Base-by-base conservation (phyloP, 2,113 vertebrate genomes). In the Ardeotis arabs region DNA sequence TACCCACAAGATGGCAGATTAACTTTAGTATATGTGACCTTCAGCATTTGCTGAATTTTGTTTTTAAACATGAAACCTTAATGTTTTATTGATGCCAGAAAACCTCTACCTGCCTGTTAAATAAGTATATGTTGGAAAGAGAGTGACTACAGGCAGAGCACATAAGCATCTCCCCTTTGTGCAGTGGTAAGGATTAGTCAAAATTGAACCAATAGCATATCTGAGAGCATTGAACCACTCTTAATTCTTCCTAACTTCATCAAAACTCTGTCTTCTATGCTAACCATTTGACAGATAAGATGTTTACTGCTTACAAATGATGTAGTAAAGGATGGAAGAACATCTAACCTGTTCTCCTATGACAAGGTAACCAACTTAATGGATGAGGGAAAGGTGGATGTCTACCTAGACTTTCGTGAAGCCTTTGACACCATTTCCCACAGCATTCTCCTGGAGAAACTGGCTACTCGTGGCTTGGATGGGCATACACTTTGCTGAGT, bases 1-100 rank as follows among this genome's bases (percentile, higher is more conserved):
- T 70, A 60, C 37, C 93, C 95, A 97, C 91, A 95, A 97, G 95
- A 91, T 96, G 96, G 96, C 95, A 97, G 93, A 93, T 95, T 96
- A 87, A 85, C 80, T 84, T 93, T 92, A 93, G 69, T 18, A 27
- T 75, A 74, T 72, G 17, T 89, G 88, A 77, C 70, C 76, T 87
- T 75, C 87, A 87, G 35, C 49, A 59, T 93, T 67, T 92, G 41
- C 68, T 89, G 44, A 60, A 75, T 89, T 64, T 78, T 66, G 12
- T 1, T 41, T 93, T 87, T 91, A 75, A 50, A 45, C 31, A 9
- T 59, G 39, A 79, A 84, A 56, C 10, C 18, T 79, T 79, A 76
- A 41, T 82, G 31, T 69, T 88, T 91, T 93, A 72, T 59, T 87
- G 68, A 41, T 79, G 27, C 7, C 31, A 47, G 49, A 75, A 82